These are phyloP conservation scores for Chiloscyllium plagiosum DNA, from an alignment of 2,113 vertebrate genomes.

Conservation along the genomic window DNA sequence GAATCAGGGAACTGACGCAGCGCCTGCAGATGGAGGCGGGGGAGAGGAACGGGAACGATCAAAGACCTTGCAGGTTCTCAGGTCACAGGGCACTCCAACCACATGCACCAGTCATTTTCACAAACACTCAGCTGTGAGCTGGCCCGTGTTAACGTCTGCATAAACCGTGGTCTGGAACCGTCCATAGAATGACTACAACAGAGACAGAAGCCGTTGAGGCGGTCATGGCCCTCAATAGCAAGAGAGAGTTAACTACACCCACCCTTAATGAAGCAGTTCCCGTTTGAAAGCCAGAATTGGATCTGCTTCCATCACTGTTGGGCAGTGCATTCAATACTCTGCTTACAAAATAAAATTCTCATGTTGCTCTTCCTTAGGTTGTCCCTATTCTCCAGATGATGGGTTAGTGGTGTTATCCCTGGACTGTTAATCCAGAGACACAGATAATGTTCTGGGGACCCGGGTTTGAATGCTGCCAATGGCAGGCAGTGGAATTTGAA, in stretches of 20 bases:
- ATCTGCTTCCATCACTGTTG: neutral
- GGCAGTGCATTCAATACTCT: neutral
- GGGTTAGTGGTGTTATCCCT: no score
- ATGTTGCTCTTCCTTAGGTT: neutral
- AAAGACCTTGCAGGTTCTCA: neutral
- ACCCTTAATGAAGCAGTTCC: neutral
- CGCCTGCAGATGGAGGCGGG: slow-evolving; percentile 39
- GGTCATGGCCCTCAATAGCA: neutral
- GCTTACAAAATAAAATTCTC: neutral
- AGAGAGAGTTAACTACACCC: neutral
- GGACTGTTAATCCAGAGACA: no score
- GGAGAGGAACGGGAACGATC: slow-evolving; percentile 40
- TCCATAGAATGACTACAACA: neutral
- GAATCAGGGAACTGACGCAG: slow-evolving; percentile 45
- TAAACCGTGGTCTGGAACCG: no score
- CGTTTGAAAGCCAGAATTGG: neutral
- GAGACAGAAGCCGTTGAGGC: neutral
- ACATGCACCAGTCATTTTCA: neutral
- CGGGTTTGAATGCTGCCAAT: no score
- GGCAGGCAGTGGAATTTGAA: no score
- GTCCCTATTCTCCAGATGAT: no score
- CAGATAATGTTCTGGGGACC: no score
- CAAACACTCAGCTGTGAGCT: neutral
- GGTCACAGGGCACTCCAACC: neutral
- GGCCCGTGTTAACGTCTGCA: neutral